Percentiles rank a stretch among this genome's conserved stretches.
Conservation (phyloP, 2,113 vertebrate genomes). For the Piprites chloris region DNA sequence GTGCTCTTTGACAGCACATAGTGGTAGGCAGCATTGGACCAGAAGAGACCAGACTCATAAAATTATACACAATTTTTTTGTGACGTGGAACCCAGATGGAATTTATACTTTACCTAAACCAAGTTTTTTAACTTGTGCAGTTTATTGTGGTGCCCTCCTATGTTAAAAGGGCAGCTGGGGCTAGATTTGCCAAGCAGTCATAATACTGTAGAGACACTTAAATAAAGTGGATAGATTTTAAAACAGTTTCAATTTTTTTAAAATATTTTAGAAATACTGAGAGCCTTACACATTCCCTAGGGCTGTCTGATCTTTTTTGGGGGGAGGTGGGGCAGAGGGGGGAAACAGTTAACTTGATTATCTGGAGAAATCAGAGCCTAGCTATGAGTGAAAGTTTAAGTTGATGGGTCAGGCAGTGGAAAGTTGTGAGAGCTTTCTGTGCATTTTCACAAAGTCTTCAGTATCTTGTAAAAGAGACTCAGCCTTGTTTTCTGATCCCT, state of each 20-base stretch:
- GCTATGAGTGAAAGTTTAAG: constrained; percentile 27
- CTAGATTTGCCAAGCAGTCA: not conserved
- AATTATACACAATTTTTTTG: not conserved
- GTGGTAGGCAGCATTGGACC: not conserved
- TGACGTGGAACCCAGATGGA: rapidly evolving
- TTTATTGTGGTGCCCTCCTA: not conserved
- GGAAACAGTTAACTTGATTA: constrained; percentile 11
- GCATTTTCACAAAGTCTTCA: constrained; percentile 19
- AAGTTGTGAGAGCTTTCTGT: constrained; percentile 18
- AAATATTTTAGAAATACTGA: constrained; percentile 9
- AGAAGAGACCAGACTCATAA: not conserved
- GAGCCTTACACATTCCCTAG: not conserved
- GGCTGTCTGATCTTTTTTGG: not conserved
- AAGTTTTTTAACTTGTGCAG: not conserved
- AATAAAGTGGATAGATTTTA: not conserved
- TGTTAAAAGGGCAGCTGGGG: not conserved
- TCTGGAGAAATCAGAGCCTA: constrained; percentile 48
- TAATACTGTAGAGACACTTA: not conserved
- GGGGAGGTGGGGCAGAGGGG: no score
- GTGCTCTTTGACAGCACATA: not conserved
- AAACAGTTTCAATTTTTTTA: not conserved
- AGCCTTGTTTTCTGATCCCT: not conserved
- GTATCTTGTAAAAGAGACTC: not conserved
- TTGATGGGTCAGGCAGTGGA: not conserved
- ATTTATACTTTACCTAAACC: not conserved